Evolutionary conservation across 2,113 vertebrate species (phyloP), one percentile per base, ranked within the genome.

Genomic region (Dascyllus trimaculatus): DNA sequence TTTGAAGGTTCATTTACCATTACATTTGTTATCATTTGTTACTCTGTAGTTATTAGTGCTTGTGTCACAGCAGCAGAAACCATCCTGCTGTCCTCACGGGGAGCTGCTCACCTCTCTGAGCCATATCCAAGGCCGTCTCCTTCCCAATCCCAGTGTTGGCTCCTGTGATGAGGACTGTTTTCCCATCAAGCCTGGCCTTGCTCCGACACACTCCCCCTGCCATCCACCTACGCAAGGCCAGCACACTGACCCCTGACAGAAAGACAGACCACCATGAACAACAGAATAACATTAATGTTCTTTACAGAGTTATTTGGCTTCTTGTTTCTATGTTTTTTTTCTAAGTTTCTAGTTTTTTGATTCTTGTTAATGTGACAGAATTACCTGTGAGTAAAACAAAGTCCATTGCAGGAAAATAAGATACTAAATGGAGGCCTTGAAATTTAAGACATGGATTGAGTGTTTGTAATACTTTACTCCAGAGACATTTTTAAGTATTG

Each of bases 81-180:
- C 18, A 4, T 18, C 46, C 46, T 48, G 4, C 46, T 48, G 17
- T 48, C 46, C 46, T 48, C 46, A 48, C 17, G 18, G 4, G 46
- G 46, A 48, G 17, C 17, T 10, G 9, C 38, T 29, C 29, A 29
- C 93, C 94, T 88, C 94, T 88, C 43, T 46, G 26, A 26, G 94
- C 94, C 86, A 95, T 84, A 40, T 95, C 93, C 78, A 90, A 32
- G 29, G 93, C 93, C 2, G 92, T 94, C 87, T 94, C 92, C 77
- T 94, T 94, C 48, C 94, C 93, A 72, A 95, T 94, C 56, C 94
- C 94, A 40, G 93, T 92, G 90, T 95, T 95, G 49, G 92, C 93
- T 58, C 94, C 94, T 2, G 94, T 95, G 59, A 95, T 93, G 21
- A 95, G 80, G 57, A 95, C 92, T 29, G 93, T 95, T 91, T 95